These are phyloP conservation scores for Orgyia antiqua DNA, from an alignment of 2,888 invertebrate species.

Conservation along the genomic window DNA sequence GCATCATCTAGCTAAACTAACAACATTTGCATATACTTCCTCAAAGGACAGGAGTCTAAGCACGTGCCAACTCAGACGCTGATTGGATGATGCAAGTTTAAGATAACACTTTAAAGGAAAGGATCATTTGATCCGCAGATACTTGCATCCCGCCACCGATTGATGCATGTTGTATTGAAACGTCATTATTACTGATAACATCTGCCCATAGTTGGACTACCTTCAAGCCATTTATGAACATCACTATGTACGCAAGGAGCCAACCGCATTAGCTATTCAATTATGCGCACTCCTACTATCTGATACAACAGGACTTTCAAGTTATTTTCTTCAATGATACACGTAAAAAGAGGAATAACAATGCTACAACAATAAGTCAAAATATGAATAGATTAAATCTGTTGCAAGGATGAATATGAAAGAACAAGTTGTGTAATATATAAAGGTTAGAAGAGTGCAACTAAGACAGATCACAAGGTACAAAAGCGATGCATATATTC, in stretches of 20 bases:
- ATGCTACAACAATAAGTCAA: slow-evolving; percentile 44
- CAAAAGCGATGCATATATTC: slow-evolving; percentile 33
- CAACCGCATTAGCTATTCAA: slow-evolving; percentile 65
- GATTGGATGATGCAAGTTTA: slow-evolving; percentile 36
- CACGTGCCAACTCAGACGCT: slow-evolving; percentile 33
- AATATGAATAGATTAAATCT: slow-evolving; percentile 33
- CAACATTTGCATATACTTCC: background rate
- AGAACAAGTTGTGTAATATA: slow-evolving; percentile 17
- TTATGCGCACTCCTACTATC: slow-evolving; percentile 60
- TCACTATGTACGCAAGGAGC: slow-evolving; percentile 41
- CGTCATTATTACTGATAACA: slow-evolving; percentile 63
- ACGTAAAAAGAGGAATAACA: slow-evolving; percentile 48
- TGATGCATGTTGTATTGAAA: slow-evolving; percentile 73
- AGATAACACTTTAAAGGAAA: slow-evolving; percentile 35
- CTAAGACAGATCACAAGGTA: slow-evolving; percentile 43
- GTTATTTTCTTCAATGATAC: slow-evolving; percentile 46
- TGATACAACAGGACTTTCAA: slow-evolving; percentile 52
- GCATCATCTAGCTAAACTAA: too few species aligned
- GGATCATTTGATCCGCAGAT: slow-evolving; percentile 44
- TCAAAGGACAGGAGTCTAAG: slow-evolving; percentile 14
- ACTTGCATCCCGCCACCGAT: slow-evolving; percentile 39
- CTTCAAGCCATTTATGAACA: slow-evolving; percentile 40
- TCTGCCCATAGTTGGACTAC: slow-evolving; percentile 63
- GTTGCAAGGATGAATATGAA: slow-evolving; percentile 34
- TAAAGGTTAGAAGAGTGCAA: slow-evolving; percentile 32